A percentile compares a stretch with the other conserved stretches of the same genome.
These are phyloP conservation scores for Macrotis lagotis DNA, from an alignment of 2,113 vertebrate genomes.

Conservation along the genomic window DNA sequence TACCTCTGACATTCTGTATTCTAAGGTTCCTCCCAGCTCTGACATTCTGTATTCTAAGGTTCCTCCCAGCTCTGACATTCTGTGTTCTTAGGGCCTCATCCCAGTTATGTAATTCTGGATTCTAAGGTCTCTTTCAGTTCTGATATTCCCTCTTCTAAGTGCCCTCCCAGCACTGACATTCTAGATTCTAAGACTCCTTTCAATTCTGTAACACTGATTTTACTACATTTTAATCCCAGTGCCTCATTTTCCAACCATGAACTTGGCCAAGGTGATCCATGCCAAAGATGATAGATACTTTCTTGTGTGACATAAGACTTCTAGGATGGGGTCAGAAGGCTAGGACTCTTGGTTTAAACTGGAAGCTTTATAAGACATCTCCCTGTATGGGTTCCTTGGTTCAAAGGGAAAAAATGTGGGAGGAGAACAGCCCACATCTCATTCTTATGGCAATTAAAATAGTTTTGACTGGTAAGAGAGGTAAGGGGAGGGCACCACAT, in stretches of 20 bases:
- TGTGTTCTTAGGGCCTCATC: too few relatives aligned
- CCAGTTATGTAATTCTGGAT: too few relatives aligned
- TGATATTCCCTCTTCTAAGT: too few relatives aligned
- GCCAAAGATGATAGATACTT: not conserved
- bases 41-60: too few relatives aligned
- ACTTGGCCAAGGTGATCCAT: not conserved
- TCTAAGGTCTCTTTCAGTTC: too few relatives aligned
- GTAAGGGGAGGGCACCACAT: not conserved
- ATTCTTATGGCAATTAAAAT: not conserved
- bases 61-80: too few relatives aligned
- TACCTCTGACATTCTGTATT: not conserved
- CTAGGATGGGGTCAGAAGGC: not conserved
- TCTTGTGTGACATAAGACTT: not conserved
- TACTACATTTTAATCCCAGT: not conserved
- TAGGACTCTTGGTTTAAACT: not conserved
- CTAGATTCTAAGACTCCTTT: not conserved
- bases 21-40: too few relatives aligned
- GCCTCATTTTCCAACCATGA: not conserved
- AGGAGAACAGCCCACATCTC: not conserved
- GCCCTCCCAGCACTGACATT: not conserved
- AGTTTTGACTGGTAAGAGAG: not conserved
- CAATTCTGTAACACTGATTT: not conserved
- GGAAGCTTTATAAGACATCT: not conserved
- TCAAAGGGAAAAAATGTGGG: not conserved
- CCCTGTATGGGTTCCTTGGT: not conserved